A percentile compares a stretch with the other conserved stretches of the same genome.
Conservation (phyloP, 2,888 invertebrate genomes). For the Mimas tiliae region DNA sequence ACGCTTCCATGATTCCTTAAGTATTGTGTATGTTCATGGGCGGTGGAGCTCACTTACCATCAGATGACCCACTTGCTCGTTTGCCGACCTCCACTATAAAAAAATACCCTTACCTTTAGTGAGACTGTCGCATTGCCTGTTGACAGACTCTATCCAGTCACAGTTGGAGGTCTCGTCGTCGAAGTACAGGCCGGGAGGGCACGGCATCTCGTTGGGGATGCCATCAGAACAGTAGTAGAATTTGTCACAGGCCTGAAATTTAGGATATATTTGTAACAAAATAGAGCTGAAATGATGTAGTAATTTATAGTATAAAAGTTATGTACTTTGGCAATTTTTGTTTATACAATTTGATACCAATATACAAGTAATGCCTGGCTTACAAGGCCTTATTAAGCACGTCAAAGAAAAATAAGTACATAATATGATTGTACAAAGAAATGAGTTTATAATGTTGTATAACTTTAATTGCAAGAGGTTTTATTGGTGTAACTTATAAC, state of each 20-base stretch:
- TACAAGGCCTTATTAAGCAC: too few species aligned
- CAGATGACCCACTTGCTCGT: too few species aligned
- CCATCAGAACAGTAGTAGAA: slow-evolving; percentile 93
- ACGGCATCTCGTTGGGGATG: slow-evolving; percentile 86
- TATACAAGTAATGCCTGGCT: too few species aligned
- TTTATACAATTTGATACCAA: background rate
- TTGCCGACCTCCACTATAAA: too few species aligned
- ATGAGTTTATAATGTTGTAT: background rate
- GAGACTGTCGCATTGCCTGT: slow-evolving; percentile 70
- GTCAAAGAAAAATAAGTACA: too few species aligned
- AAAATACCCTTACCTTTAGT: slow-evolving; percentile 64
- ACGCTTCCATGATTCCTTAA: too few species aligned
- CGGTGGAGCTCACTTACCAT: too few species aligned
- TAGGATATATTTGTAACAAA: background rate
- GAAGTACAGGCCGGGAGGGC: slow-evolving; percentile 91
- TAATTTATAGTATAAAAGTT: too few species aligned
- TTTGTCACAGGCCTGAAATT: slow-evolving; percentile 87
- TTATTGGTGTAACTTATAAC: too few species aligned
- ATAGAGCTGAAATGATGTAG: too few species aligned
- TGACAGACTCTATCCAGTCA: slow-evolving; percentile 88
- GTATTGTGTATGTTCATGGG: too few species aligned
- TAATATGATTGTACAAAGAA: background rate
- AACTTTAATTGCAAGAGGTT: background rate
- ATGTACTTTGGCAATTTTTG: too few species aligned
- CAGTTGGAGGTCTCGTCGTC: slow-evolving; percentile 90